phyloP scores from a whole-genome alignment of 1,140 invertebrate genomes.

The Bathynomus jamesi region DNA sequence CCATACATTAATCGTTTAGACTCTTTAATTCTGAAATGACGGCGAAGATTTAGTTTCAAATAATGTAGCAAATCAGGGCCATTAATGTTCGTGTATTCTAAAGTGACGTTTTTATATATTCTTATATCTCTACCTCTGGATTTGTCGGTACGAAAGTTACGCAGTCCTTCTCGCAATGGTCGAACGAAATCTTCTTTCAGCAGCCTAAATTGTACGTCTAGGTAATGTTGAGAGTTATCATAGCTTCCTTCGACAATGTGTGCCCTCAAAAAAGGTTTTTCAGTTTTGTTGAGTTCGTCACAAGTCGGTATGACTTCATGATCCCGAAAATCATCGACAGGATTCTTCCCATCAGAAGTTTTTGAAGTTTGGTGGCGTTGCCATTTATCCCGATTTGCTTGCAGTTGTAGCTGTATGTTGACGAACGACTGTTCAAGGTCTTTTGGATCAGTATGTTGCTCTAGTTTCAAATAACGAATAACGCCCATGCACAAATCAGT shows the following conservation, averaged over 20 bases:
- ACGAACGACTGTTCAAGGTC: neutral
- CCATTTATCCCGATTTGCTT: neutral
- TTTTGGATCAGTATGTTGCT: neutral
- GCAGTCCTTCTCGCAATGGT: slow-evolving; percentile 24
- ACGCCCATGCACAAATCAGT: no score
- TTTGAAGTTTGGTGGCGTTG: no score
- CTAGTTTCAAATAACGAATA: no score
- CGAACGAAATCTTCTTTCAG: slow-evolving; percentile 57
- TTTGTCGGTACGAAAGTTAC: slow-evolving; percentile 23
- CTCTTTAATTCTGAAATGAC: slow-evolving; percentile 23
- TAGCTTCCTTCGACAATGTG: slow-evolving; percentile 57
- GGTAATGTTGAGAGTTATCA: slow-evolving; percentile 57
- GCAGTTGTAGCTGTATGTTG: neutral
- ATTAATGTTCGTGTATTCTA: slow-evolving; percentile 4
- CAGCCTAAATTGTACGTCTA: slow-evolving; percentile 67
- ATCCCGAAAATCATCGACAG: neutral
- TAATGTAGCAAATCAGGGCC: slow-evolving; percentile 11
- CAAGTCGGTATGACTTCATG: slow-evolving; percentile 3
- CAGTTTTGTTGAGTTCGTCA: neutral
- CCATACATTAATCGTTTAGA: slow-evolving; percentile 60
- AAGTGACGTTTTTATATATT: slow-evolving; percentile 20
- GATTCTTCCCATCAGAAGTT: no score
- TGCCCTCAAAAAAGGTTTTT: slow-evolving; percentile 46
- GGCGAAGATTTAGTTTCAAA: slow-evolving; percentile 11
- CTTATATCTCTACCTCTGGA: slow-evolving; percentile 5